A percentile compares a stretch with the other conserved stretches of the same genome.
Conservation (phyloP, 2,888 invertebrate genomes). For the Temnothorax ravouxi region DNA sequence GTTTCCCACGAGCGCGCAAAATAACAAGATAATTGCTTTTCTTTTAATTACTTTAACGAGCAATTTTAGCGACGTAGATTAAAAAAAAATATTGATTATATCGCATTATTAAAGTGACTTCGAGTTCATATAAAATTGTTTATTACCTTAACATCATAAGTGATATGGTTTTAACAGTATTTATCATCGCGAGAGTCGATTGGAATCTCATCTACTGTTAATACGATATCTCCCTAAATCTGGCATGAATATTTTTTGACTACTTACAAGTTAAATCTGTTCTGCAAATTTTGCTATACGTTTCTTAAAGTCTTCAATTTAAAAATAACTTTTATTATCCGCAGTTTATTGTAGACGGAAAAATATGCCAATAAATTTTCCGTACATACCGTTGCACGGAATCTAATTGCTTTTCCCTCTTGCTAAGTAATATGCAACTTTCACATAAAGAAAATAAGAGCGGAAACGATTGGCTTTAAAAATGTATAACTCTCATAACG, state of each 20-base stretch:
- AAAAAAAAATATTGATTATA: not conserved
- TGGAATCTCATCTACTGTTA: not conserved
- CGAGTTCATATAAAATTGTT: not conserved
- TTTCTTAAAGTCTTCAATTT: not conserved
- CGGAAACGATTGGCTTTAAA: conserved; percentile 23
- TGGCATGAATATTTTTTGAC: not conserved
- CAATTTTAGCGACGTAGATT: not conserved
- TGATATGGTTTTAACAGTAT: not conserved
- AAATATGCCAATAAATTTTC: conserved; percentile 14
- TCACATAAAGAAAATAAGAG: conserved; percentile 6
- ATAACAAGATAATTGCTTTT: not conserved
- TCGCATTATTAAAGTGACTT: conserved; percentile 1
- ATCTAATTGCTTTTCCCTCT: conserved; percentile 27
- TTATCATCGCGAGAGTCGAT: conserved; percentile 2
- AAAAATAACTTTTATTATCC: conserved; percentile 11
- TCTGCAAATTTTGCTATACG: not conserved
- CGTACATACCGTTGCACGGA: not conserved
- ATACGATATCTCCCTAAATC: not conserved
- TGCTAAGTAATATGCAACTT: conserved; percentile 6
- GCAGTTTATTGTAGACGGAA: not conserved
- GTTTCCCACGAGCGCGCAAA: not conserved
- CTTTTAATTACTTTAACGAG: conserved; percentile 2
- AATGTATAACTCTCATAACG: conserved; percentile 18
- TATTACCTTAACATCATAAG: not conserved
- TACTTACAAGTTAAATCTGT: not conserved